Conservation (phyloP, 2,797 vertebrate species). For the Poeciliopsis presidionis region DNA sequence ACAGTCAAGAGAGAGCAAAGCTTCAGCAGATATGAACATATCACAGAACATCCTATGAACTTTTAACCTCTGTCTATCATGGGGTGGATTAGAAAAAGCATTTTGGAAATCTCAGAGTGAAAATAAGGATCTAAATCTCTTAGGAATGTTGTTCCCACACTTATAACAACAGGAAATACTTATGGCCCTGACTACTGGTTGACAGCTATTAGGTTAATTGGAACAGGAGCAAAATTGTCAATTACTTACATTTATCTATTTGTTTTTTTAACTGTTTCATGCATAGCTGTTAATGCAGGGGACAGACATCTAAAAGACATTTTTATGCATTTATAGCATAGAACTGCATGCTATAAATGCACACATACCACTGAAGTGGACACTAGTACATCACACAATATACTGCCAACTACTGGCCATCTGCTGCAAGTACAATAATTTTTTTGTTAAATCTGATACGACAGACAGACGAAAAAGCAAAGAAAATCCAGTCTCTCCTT, state of each 20-base stretch:
- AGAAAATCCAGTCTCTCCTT: no score
- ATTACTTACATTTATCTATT: background rate
- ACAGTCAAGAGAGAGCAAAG: background rate
- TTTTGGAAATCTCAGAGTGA: background rate
- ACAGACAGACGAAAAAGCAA: no score
- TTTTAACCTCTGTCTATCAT: background rate
- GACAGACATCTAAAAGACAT: no score
- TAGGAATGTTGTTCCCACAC: background rate
- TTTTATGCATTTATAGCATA: no score
- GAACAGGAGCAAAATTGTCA: background rate
- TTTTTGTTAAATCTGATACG: no score
- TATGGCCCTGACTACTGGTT: background rate
- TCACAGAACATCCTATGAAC: background rate
- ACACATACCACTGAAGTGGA: no score
- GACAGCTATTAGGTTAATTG: background rate
- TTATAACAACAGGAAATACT: background rate
- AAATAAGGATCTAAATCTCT: background rate
- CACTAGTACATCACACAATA: no score
- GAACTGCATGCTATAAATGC: no score
- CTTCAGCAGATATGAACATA: background rate
- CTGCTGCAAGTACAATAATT: no score
- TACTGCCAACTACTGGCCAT: no score
- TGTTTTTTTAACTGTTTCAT: no score
- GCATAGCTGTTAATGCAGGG: no score
- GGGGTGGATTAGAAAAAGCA: background rate